These are phyloP conservation scores for Calycopis cecrops DNA, from an alignment of 1,140 invertebrate species.

Conservation along the genomic window DNA sequence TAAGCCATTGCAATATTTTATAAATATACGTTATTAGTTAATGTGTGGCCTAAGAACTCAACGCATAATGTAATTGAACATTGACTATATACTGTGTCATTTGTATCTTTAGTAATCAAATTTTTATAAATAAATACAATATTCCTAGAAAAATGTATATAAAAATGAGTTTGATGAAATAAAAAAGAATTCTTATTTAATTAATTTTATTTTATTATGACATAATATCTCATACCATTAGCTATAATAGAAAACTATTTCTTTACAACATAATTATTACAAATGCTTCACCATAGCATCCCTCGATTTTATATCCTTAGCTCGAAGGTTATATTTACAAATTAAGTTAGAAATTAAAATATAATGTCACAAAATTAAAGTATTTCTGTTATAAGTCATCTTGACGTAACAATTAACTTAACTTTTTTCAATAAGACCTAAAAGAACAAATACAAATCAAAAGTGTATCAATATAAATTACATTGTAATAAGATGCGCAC, in stretches of 20 bases:
- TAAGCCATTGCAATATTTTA: conserved; percentile 69
- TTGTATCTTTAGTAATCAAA: conserved; percentile 17
- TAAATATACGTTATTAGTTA: conserved; percentile 37
- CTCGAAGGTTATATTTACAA: background rate
- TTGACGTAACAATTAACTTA: too few species aligned
- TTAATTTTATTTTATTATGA: conserved; percentile 26
- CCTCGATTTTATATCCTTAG: conserved; percentile 5
- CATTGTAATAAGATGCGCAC: too few species aligned
- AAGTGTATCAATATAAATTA: too few species aligned
- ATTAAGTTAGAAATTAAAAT: conserved; percentile 3
- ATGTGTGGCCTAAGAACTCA: conserved; percentile 35
- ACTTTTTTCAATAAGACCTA: too few species aligned
- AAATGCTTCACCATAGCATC: conserved; percentile 1
- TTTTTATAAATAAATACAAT: conserved; percentile 24
- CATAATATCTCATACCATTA: conserved; percentile 47
- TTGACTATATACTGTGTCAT: conserved; percentile 14
- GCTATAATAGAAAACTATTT: conserved; percentile 39
- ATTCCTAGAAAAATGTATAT: conserved; percentile 14
- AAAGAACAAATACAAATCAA: too few species aligned
- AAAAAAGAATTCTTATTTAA: conserved; percentile 23
- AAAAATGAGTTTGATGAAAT: conserved; percentile 1
- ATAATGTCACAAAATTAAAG: conserved; percentile 7
- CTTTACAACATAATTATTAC: conserved; percentile 31
- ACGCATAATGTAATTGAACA: conserved; percentile 28
- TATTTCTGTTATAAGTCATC: background rate